Evolutionary conservation across 2,888 invertebrate genomes (phyloP), one percentile per base, ranked within the genome.

Genomic region (Stenichneumon culpator): DNA sequence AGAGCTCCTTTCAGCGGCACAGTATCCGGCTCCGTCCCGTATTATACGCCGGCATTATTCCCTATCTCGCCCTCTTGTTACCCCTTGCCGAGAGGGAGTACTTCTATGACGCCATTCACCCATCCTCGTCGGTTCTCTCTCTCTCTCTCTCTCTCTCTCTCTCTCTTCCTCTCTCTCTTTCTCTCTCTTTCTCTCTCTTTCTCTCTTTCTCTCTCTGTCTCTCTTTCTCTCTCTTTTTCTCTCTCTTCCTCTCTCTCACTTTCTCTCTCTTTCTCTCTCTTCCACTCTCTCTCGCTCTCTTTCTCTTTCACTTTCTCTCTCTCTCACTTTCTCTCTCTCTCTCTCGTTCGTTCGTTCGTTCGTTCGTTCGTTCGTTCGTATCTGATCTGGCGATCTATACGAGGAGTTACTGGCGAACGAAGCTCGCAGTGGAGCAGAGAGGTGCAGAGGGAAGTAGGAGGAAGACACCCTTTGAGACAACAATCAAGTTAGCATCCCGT

Each of bases 401-500:
- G 77, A 67, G 80, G 73, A 77, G 78, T 70, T 60, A 57, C 69
- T 82, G 84, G 69, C 86, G 65, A 77, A 25, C 44, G 73, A 68
- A 63, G 19, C 25, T 19, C 9, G 7, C n/a, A 54, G 54, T 54
- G n/a, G 47, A 52, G 22, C 73, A 32, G 25, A 16, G 82, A 74
- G n/a, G 47, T 50, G 22, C 73, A 44, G 25, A 19, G 82, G 74
- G 79, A 39, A 74, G 44, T 44, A 44, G 36, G 81, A 63, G 75
- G 25, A 67, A 60, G 32, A 60, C 63, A 82, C 81, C 91, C 92
- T 92, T 93, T 93, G 92, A 93, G 92, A 91, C 92, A 93, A 92
- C 92, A 93, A 93, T 92, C 91, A 93, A 93, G 92, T 92, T 93
- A 93, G 89, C 90, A 89, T 91, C 89, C 89, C 89, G 89, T 90